Base-by-base conservation (phyloP, 2,113 vertebrate species). In the Polypterus senegalus region DNA sequence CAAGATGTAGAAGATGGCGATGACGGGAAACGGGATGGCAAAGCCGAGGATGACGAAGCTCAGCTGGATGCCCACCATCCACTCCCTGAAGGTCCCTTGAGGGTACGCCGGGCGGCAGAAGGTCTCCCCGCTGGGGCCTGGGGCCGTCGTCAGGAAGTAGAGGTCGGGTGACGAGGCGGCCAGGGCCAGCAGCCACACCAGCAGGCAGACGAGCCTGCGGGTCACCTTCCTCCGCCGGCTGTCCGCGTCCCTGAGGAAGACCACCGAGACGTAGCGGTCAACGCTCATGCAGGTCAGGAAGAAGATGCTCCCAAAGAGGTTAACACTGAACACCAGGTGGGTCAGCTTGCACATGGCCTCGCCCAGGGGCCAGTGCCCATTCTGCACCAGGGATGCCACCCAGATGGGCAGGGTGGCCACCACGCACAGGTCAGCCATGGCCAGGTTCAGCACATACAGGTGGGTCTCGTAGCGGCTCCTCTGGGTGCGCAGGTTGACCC, bases 241-340 rank as follows among this genome's bases (percentile, higher is more conserved):
- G 5, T 76, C 68, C 9, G 83, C 76, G 58, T 72, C 67, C 44
- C 75, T 69, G 47, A 85, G 84, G 55, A 75, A 72, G 43, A 75
- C 78, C 9, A 92, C 71, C 0, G 89, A 90, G 43, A 95, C 78
- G 70, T 93, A 95, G 58, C 93, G 91, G 76, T 98, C 95, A 66
- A 94, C 82, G 0, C 95, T 97, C 92, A 98, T 97, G 78, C 91
- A 93, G 0, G 88, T 74, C 49, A 97, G 83, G 78, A 96, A 95
- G 77, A 97, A 93, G 81, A 96, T 95, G 77, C 93, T 95, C 67
- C 91, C 65, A 6, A 92, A 94, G 46, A 94, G 82, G 78, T 93
- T 95, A 77, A 94, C 85, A 69, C 87, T 91, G 78, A 93, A 95
- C 63, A 95, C 76, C 62, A 96, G 83, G 72, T 96, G 92, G 0